Evolutionary conservation across 2,797 vertebrate species (phyloP), one percentile per base, ranked within the genome.

Genomic region (Yasuhikotakia modesta): DNA sequence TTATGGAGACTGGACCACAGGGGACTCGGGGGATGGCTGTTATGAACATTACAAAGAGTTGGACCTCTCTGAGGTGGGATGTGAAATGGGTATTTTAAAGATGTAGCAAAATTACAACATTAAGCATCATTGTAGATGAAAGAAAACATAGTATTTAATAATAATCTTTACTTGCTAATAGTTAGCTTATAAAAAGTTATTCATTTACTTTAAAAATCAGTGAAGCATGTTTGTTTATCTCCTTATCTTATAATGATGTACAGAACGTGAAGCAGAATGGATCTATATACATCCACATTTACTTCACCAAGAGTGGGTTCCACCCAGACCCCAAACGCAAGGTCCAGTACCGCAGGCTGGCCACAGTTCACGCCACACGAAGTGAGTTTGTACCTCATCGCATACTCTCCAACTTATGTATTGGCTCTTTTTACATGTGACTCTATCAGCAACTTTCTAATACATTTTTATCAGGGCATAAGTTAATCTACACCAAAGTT

Each of bases 231-330:
- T 4, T 22, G 10, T 43, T 24, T 52, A 43, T 71, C 1, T 5
- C 1, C 48, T 52, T 52, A 14, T 57, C 55, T 14, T 3, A 22
- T 57, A 7, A 5, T 61, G 16, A 17, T 17, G 2, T 89, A 4
- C 91, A 98, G 97, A 90, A 85, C 0, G 83, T 98, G 1, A 94
- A 95, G 83, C 91, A 94, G 80, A 99, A 99, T 0, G 95, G 96
- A 52, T 97, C 97, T 70, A 91, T 97, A 48, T 98, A 96, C 81
- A 94, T 98, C 76, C 97, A 99, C 0, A 89, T 98, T 21, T 98
- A 95, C 86, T 96, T 99, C 89, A 97, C 96, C 8, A 99, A 99
- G 92, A 98, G 95, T n/a, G 96, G 96, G 64, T 97, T 98, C 88
- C 95, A 97, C 71, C 97, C 97, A 0, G 97, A 99, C 74, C 96